Conservation (phyloP, 2,888 invertebrate species). For the Ormyrus pomaceus region DNA sequence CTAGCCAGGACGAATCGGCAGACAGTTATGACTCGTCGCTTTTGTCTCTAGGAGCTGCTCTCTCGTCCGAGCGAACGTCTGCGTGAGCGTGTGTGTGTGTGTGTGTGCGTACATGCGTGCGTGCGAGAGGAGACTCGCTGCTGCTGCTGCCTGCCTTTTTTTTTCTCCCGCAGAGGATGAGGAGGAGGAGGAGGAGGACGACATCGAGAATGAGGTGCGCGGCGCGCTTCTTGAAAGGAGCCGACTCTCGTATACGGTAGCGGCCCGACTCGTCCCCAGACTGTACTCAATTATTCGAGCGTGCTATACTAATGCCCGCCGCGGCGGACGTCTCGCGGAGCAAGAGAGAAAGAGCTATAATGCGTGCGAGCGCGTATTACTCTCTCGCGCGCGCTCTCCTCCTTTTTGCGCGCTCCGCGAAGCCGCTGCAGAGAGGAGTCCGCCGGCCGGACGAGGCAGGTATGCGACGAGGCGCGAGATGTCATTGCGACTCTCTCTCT, state of each 20-base stretch:
- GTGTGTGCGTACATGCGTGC: background rate
- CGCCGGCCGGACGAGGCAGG: background rate
- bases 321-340: conserved; percentile 6
- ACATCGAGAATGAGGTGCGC: conserved; percentile 31
- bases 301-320: conserved; percentile 73
- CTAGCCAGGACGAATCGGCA: background rate
- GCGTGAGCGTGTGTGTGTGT: background rate
- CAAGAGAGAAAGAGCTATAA: conserved; percentile 13
- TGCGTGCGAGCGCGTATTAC: conserved; percentile 27
- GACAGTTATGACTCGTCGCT: conserved; percentile 21
- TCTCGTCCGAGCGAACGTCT: background rate
- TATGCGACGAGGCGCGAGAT: conserved; percentile 18
- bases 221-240: conserved; percentile 68
- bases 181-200: conserved; percentile 36
- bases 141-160: background rate
- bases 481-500: conserved; percentile 1
- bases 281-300: conserved; percentile 74
- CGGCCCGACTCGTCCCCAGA: conserved; percentile 60
- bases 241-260: conserved; percentile 71
- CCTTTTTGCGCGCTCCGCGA: background rate
- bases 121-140: background rate
- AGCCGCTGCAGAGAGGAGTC: conserved; percentile 1
- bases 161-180: background rate
- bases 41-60: background rate
- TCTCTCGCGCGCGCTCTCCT: background rate